phyloP scores from a whole-genome alignment of 2,888 invertebrate species.

The Dynastes maya region DNA sequence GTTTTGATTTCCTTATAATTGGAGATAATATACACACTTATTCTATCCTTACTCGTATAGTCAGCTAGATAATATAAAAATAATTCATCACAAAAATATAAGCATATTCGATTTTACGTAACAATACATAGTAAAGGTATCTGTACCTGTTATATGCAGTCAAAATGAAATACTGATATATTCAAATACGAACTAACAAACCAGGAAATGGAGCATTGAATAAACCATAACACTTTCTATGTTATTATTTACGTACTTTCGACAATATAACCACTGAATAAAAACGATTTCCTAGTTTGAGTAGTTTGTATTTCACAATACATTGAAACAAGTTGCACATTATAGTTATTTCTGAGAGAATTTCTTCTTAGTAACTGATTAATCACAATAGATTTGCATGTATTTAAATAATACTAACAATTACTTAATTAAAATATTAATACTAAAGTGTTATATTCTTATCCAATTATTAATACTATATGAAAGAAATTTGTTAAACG shows the following conservation, averaged over 20 bases:
- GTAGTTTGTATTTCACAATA: not conserved
- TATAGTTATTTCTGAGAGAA: not conserved
- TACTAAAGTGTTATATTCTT: no score
- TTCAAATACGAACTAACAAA: not conserved
- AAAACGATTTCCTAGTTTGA: no score
- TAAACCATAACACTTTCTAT: not conserved
- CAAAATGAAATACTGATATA: constrained; percentile 27
- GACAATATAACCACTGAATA: no score
- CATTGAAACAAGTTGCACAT: no score
- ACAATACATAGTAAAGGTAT: constrained; percentile 22
- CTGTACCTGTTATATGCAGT: constrained; percentile 21
- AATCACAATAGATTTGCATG: not conserved
- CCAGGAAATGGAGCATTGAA: not conserved
- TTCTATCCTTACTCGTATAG: constrained; percentile 19
- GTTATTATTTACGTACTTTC: no score
- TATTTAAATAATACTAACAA: not conserved
- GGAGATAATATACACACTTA: constrained; percentile 6
- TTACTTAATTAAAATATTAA: not conserved
- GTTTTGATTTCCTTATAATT: constrained; percentile 14
- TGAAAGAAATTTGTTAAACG: no score
- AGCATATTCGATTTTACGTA: constrained; percentile 33
- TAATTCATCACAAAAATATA: constrained; percentile 47
- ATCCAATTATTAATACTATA: no score
- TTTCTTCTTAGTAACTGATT: constrained; percentile 9
- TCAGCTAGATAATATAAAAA: constrained; percentile 40